Evolutionary conservation across 2,888 invertebrate genomes (phyloP).

Genomic region (Philereme vetulata): DNA sequence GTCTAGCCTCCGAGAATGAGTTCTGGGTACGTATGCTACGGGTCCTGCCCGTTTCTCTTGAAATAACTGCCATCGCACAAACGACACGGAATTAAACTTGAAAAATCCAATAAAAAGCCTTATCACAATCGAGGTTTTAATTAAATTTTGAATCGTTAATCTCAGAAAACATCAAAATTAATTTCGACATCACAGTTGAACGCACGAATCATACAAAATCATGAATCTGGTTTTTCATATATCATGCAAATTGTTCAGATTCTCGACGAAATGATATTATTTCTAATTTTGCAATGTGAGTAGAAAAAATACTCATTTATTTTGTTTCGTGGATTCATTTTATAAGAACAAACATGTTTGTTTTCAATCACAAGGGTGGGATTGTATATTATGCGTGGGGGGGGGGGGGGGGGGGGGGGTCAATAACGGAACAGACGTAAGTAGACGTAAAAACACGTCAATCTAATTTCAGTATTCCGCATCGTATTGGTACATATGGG

Average conservation of each 20-base stretch:
- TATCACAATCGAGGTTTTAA: slow-evolving; percentile 55
- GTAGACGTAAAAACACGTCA: slow-evolving; percentile 22
- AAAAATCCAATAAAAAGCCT: slow-evolving; percentile 45
- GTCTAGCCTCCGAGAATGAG: not conserved
- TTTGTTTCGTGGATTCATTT: slow-evolving; percentile 6
- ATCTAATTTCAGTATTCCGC: slow-evolving; percentile 19
- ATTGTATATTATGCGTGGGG: slow-evolving; percentile 15
- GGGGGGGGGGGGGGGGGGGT: slow-evolving; percentile 14
- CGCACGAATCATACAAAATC: slow-evolving; percentile 39
- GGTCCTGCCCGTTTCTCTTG: slow-evolving; percentile 21
- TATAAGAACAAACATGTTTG: slow-evolving; percentile 14
- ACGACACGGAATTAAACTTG: slow-evolving; percentile 45
- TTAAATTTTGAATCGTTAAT: slow-evolving; percentile 60
- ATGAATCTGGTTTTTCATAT: slow-evolving; percentile 31
- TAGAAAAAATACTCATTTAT: slow-evolving; percentile 14
- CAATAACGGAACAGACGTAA: slow-evolving; percentile 22
- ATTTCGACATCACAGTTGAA: slow-evolving; percentile 49
- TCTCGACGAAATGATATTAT: slow-evolving; percentile 32
- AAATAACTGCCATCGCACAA: slow-evolving; percentile 50
- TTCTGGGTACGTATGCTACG: slow-evolving; percentile 8
- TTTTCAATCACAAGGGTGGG: slow-evolving; percentile 18
- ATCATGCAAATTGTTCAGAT: slow-evolving; percentile 21
- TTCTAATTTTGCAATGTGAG: slow-evolving; percentile 40
- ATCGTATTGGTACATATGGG: slow-evolving; percentile 1
- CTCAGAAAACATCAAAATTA: slow-evolving; percentile 55